Conservation (phyloP, 2,113 vertebrate genomes). For the Steatornis caripensis region DNA sequence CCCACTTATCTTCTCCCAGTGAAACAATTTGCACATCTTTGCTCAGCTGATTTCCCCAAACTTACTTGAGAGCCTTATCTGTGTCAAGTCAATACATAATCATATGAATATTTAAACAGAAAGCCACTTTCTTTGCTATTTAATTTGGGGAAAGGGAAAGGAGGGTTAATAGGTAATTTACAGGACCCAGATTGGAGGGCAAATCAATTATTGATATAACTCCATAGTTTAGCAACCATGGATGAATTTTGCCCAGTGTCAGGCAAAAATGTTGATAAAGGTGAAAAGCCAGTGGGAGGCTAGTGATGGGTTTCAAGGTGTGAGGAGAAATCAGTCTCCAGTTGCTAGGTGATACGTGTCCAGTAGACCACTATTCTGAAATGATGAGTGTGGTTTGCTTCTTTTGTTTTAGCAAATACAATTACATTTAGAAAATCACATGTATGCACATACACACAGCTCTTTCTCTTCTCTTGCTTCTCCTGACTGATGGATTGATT, state of each 20-base stretch:
- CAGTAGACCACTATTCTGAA: background rate
- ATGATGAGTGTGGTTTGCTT: background rate
- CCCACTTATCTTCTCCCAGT: background rate
- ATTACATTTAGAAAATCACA: background rate
- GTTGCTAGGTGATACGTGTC: background rate
- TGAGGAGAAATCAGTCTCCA: background rate
- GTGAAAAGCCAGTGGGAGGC: background rate
- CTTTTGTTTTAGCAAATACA: background rate
- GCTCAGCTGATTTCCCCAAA: background rate
- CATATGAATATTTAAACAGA: conserved; percentile 3
- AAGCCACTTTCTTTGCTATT: background rate
- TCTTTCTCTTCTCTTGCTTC: background rate
- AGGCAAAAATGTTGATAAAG: background rate
- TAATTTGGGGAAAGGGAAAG: background rate
- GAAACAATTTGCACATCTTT: conserved; percentile 31
- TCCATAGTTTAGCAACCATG: background rate
- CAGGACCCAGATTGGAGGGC: background rate
- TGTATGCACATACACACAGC: background rate
- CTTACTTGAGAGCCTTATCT: background rate
- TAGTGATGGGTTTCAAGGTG: background rate
- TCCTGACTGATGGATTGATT: background rate
- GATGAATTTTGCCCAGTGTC: background rate
- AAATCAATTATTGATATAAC: background rate
- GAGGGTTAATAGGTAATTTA: background rate
- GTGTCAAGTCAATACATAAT: background rate